phyloP scores from a whole-genome alignment of 2,113 vertebrate species.

The Acrocephalus kingi region DNA sequence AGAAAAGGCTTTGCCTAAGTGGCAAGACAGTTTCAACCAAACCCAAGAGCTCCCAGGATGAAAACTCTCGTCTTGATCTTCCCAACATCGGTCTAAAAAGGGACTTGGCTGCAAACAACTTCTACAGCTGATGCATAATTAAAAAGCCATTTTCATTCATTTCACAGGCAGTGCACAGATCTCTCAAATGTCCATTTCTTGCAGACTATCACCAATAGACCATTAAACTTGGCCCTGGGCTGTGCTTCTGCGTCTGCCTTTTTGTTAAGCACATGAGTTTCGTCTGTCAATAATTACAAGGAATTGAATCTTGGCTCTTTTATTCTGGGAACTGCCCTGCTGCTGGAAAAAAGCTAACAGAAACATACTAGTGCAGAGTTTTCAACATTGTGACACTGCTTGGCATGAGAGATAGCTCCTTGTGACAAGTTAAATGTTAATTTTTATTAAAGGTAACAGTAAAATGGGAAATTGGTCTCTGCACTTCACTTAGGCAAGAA shows the following conservation, averaged over 20 bases:
- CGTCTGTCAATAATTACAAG: constrained; percentile 49
- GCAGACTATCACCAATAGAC: background rate
- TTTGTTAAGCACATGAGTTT: constrained; percentile 9
- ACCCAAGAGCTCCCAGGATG: background rate
- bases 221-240: background rate
- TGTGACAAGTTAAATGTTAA: constrained; percentile 40
- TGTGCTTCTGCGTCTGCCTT: background rate
- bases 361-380: background rate
- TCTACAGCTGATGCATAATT: background rate
- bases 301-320: constrained; percentile 6
- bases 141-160: constrained; percentile 45
- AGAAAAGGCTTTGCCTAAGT: background rate
- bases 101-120: background rate
- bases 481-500: constrained; percentile 38
- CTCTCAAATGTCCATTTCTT: constrained; percentile 20
- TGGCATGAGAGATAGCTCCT: constrained; percentile 15
- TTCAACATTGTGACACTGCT: constrained; percentile 3
- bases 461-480: constrained; percentile 31
- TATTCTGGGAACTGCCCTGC: constrained; percentile 18
- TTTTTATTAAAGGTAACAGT: constrained; percentile 43
- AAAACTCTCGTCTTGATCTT: background rate
- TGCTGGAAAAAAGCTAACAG: constrained; percentile 44
- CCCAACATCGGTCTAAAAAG: background rate
- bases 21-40: background rate
- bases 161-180: background rate